phyloP scores from a whole-genome alignment of 1,140 invertebrate genomes.

The Hestina assimilis region DNA sequence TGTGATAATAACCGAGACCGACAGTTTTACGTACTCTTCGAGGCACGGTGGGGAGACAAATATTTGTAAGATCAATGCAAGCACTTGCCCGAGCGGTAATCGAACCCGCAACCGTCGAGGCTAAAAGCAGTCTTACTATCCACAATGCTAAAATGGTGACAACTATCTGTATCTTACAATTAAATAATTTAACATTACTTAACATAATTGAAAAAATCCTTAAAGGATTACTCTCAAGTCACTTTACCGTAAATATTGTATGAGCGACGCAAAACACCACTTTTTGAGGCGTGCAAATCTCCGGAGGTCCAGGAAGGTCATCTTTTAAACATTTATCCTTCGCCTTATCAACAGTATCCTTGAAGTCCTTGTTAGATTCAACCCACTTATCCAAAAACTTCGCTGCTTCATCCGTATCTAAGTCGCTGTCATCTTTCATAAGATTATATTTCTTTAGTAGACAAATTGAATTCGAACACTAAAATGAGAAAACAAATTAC shows the following conservation, averaged over 20 bases:
- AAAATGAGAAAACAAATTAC: constrained; percentile 19
- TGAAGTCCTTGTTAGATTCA: constrained; percentile 38
- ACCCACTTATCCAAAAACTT: constrained; percentile 43
- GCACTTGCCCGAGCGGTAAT: no score
- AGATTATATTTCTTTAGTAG: constrained; percentile 47
- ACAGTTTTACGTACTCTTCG: no score
- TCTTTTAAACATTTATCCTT: constrained; percentile 43
- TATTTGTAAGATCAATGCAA: no score
- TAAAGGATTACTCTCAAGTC: no score
- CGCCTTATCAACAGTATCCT: constrained; percentile 35
- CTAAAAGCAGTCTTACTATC: no score
- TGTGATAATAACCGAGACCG: no score
- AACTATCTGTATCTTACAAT: no score
- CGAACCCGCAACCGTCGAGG: no score
- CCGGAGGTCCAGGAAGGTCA: constrained; percentile 41
- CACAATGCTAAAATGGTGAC: no score
- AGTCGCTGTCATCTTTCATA: constrained; percentile 36
- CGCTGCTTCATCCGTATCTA: constrained; percentile 42
- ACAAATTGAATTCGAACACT: constrained; percentile 57
- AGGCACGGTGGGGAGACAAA: no score
- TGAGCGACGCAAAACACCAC: constrained; percentile 46
- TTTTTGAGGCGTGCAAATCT: constrained; percentile 46
- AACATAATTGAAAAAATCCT: no score
- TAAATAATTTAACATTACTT: no score
- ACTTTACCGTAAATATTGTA: constrained; percentile 43